A percentile compares a stretch with the other conserved stretches of the same genome.
These are phyloP conservation scores for Xestia ashworthii DNA, from an alignment of 2,888 invertebrate genomes.

Conservation along the genomic window DNA sequence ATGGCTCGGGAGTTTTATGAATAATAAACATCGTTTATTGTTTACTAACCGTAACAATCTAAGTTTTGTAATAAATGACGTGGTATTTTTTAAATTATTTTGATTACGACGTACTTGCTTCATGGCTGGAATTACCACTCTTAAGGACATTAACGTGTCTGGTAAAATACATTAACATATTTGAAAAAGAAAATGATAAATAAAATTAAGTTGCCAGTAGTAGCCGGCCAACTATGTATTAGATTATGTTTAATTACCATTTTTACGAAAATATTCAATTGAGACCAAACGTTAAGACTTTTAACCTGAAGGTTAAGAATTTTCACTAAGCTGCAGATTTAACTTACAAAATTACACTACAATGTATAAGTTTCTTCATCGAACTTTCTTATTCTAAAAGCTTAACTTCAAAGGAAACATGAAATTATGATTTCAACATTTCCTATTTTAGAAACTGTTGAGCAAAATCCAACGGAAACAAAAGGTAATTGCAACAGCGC, in stretches of 20 bases:
- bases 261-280: background rate
- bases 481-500: slow-evolving; percentile 75
- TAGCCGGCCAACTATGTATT: background rate
- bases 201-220: background rate
- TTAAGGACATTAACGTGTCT: no score
- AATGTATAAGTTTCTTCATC: slow-evolving; percentile 12
- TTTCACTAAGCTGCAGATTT: background rate
- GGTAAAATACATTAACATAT: no score
- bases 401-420: slow-evolving; percentile 49
- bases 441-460: slow-evolving; percentile 64
- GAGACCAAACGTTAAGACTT: background rate
- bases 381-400: slow-evolving; percentile 37
- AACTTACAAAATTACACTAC: slow-evolving; percentile 8
- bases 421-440: slow-evolving; percentile 61
- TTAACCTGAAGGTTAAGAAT: background rate
- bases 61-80: slow-evolving; percentile 33
- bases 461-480: slow-evolving; percentile 71
- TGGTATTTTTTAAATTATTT: slow-evolving; percentile 28
- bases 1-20: slow-evolving; percentile 66
- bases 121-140: background rate
- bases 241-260: background rate
- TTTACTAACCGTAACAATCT: slow-evolving; percentile 51
- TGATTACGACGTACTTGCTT: background rate
- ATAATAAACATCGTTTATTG: slow-evolving; percentile 68
- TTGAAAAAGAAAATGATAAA: background rate